Evolutionary conservation across 2,797 vertebrate genomes (phyloP), one percentile per base, ranked within the genome.

Genomic region (Poecilia picta): DNA sequence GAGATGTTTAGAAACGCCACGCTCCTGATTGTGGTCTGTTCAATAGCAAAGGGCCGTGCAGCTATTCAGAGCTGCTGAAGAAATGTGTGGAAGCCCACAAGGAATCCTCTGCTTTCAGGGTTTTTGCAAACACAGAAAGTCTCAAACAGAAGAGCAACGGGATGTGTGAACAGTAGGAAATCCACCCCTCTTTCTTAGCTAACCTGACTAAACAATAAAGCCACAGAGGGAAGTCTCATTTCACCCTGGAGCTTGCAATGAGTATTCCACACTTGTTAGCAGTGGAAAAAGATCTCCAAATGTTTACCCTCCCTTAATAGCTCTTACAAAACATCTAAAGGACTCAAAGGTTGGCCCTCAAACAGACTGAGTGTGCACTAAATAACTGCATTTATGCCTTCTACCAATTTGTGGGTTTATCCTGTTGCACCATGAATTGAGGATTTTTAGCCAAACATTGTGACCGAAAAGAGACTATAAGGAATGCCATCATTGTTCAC

Each of bases 41-140:
- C 94, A 95, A 95, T 92, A 87, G 93, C 87, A 91, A 76, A 75
- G 74, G 76, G 85, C 87, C 73, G 73, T 72, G 86, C 83, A 89
- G 88, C 91, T 92, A 91, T 92, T 95, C 92, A 92, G 90, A 89
- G 72, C 85, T 59, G 81, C 31, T 76, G 55, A 68, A 95, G 94
- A 95, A 95, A 96, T 96, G 94, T 88, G 89, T 89, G 88, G 92
- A 94, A 95, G 94, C 90, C 91, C 88, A 89, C 86, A 89, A 95
- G 91, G 93, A 93, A 95, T 95, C 94, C 81, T 91, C 84, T 89
- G 85, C 92, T 95, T 95, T 92, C 93, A 92, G 83, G 64, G 41
- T 93, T 94, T 94, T 94, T 92, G 93, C 95, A 96, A 96, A 96
- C 95, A 96, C 87, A 85, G 80, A 84, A 88, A 45, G 84, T 88